Percentiles rank a stretch among this genome's conserved stretches.
phyloP scores from a whole-genome alignment of 2,888 invertebrate genomes.

The Pollenia angustigena region DNA sequence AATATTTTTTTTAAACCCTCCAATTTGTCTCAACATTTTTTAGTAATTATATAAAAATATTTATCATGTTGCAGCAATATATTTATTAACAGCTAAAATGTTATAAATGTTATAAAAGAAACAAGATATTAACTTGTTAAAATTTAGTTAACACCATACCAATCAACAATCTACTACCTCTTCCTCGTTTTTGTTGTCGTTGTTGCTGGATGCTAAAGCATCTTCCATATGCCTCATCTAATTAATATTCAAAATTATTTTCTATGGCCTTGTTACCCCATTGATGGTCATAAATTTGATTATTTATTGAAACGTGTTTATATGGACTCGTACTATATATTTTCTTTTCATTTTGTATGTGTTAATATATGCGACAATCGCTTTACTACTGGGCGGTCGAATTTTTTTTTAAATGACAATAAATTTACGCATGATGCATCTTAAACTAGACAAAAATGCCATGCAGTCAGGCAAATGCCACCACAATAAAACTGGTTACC shows the following conservation, averaged over 20 bases:
- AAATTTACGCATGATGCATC: slow-evolving; percentile 71
- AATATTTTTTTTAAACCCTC: no score
- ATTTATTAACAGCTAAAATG: neutral
- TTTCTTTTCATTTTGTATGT: slow-evolving; percentile 37
- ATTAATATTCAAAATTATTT: slow-evolving; percentile 67
- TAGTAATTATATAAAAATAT: neutral
- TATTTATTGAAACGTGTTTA: slow-evolving; percentile 56
- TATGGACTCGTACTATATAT: neutral
- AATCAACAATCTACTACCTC: neutral
- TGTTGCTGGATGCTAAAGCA: neutral
- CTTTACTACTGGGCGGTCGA: slow-evolving; percentile 75
- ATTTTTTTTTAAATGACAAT: slow-evolving; percentile 69
- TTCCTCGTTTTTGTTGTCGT: slow-evolving; percentile 8
- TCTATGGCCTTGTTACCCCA: slow-evolving; percentile 69
- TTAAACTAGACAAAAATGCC: slow-evolving; percentile 57
- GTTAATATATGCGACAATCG: slow-evolving; percentile 74
- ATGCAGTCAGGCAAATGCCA: slow-evolving; percentile 37
- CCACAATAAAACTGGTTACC: slow-evolving; percentile 56
- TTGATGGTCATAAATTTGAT: slow-evolving; percentile 64
- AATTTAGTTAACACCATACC: slow-evolving; percentile 39
- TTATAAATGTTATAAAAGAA: neutral
- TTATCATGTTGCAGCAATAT: slow-evolving; percentile 1
- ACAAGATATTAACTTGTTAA: slow-evolving; percentile 35
- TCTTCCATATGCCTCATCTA: slow-evolving; percentile 28
- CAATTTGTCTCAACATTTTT: no score